Evolutionary conservation across 1,140 invertebrate genomes (phyloP).

Genomic region (Neodiprion virginianus): DNA sequence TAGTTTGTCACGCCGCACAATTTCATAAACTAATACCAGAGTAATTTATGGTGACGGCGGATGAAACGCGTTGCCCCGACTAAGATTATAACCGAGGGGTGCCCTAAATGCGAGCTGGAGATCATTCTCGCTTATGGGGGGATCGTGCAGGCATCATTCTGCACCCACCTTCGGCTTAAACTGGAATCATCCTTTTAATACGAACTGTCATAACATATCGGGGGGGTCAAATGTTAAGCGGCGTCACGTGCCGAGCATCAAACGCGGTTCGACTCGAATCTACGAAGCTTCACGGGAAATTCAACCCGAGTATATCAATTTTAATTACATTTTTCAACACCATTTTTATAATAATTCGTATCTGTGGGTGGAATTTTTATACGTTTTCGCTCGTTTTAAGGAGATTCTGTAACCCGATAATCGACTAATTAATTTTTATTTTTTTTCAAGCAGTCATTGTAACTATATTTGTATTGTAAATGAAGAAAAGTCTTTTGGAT

Average conservation of each 20-base stretch:
- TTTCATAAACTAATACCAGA: conserved; percentile 43
- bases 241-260: neutral
- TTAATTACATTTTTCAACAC: no score
- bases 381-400: no score
- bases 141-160: neutral
- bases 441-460: no score
- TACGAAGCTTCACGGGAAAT: no score
- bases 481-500: no score
- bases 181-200: neutral
- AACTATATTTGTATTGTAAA: no score
- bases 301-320: no score
- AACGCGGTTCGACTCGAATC: neutral
- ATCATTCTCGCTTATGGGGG: neutral
- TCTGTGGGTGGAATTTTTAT: no score
- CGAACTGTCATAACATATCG: conserved; percentile 13
- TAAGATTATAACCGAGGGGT: no score
- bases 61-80: conserved; percentile 16
- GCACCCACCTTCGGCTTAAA: neutral
- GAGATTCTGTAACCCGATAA: no score
- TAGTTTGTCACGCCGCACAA: conserved; percentile 38
- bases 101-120: neutral
- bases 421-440: no score
- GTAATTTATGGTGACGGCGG: conserved; percentile 37
- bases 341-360: no score
- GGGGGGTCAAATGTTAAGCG: conserved; percentile 16